A percentile compares a stretch with the other conserved stretches of the same genome.
Conservation (phyloP, 2,888 invertebrate genomes). For the Neria commutata region DNA sequence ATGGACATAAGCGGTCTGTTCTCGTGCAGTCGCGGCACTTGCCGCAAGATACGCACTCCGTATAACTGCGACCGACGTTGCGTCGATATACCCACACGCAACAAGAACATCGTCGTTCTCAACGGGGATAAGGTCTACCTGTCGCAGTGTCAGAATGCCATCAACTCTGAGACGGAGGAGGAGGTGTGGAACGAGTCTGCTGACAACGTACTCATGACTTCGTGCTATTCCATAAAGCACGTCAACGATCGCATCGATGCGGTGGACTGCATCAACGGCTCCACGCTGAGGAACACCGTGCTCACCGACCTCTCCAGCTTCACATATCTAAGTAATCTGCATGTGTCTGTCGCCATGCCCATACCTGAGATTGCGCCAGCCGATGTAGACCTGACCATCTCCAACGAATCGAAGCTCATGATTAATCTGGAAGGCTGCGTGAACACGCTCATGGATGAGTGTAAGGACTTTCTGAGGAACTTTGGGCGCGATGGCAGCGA, state of each 20-base stretch:
- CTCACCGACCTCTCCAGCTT: slow-evolving; percentile 85
- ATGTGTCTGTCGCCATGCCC: slow-evolving; percentile 74
- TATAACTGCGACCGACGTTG: slow-evolving; percentile 89
- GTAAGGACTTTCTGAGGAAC: slow-evolving; percentile 81
- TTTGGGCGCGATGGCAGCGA: slow-evolving; percentile 89
- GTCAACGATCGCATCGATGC: slow-evolving; percentile 78
- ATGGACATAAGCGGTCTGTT: slow-evolving; percentile 85
- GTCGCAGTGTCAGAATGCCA: slow-evolving; percentile 80
- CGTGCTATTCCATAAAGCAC: slow-evolving; percentile 80
- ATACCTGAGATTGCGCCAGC: slow-evolving; percentile 78
- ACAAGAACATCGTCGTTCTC: slow-evolving; percentile 78
- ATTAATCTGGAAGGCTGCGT: slow-evolving; percentile 91
- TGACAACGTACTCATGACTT: slow-evolving; percentile 83
- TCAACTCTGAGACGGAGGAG: slow-evolving; percentile 71
- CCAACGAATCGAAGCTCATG: slow-evolving; percentile 83
- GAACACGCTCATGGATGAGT: slow-evolving; percentile 85
- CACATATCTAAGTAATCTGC: slow-evolving; percentile 80
- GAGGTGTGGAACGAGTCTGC: slow-evolving; percentile 84
- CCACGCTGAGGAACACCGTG: slow-evolving; percentile 76
- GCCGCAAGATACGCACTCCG: slow-evolving; percentile 81
- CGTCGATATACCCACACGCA: slow-evolving; percentile 86
- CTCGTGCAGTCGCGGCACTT: slow-evolving; percentile 82
- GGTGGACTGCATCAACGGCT: slow-evolving; percentile 87
- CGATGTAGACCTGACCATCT: slow-evolving; percentile 81
- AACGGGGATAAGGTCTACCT: slow-evolving; percentile 90